These are phyloP conservation scores for Argentina silus DNA, from an alignment of 2,797 vertebrate genomes.

Conservation along the genomic window DNA sequence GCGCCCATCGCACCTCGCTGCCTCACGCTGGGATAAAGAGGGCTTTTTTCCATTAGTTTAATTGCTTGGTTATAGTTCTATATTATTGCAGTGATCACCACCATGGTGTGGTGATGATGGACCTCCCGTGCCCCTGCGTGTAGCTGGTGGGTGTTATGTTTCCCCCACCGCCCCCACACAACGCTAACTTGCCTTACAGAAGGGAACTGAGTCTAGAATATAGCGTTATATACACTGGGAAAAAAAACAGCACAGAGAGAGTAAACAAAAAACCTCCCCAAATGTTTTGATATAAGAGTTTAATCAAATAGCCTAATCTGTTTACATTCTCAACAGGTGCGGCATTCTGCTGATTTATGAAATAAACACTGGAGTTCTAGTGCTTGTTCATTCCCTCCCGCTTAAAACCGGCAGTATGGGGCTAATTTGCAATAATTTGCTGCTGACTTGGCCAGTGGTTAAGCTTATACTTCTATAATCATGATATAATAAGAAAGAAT, in stretches of 20 bases:
- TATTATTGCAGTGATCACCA: conserved; percentile 72
- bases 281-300: conserved; percentile 59
- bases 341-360: conserved; percentile 56
- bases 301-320: conserved; percentile 53
- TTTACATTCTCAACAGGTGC: conserved; percentile 70
- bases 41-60: conserved; percentile 76
- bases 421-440: conserved; percentile 71
- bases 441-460: conserved; percentile 60
- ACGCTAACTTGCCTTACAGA: conserved; percentile 35
- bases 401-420: conserved; percentile 59
- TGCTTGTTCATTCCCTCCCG: conserved; percentile 55
- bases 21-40: conserved; percentile 44
- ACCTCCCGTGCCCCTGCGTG: conserved; percentile 62
- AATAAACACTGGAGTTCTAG: conserved; percentile 49
- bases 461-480: conserved; percentile 68
- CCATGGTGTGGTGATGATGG: conserved; percentile 65
- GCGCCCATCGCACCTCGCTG: not conserved
- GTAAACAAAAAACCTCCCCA: conserved; percentile 24
- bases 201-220: conserved; percentile 40
- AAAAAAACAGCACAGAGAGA: conserved; percentile 9
- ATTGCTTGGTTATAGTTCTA: conserved; percentile 74
- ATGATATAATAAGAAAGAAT: conserved; percentile 69
- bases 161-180: conserved; percentile 57
- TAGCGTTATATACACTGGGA: conserved; percentile 42
- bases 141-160: conserved; percentile 68